These are phyloP conservation scores for Brachionus asplanchnoidis DNA, from an alignment of 1,140 invertebrate species.

Conservation along the genomic window DNA sequence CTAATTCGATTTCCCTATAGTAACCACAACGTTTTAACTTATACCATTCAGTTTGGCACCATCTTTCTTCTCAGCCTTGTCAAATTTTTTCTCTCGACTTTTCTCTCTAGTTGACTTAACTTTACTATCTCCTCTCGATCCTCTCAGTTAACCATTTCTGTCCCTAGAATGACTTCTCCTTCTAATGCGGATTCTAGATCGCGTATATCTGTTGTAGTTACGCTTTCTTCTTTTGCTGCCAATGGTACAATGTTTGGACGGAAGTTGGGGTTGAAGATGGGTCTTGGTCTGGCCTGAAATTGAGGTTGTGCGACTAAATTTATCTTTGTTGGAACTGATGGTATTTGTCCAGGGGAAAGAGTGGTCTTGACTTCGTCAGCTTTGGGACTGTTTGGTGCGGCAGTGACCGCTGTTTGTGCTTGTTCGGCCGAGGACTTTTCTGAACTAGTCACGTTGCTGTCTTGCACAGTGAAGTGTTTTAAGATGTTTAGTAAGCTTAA, in stretches of 20 bases:
- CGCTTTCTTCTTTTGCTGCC: background rate
- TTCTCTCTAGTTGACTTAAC: background rate
- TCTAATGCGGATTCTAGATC: background rate
- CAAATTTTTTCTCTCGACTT: too few species aligned
- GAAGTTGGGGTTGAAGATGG: too few species aligned
- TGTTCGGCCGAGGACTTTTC: background rate
- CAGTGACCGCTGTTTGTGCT: background rate
- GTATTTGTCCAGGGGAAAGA: background rate
- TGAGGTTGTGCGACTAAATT: too few species aligned
- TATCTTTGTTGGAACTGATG: too few species aligned
- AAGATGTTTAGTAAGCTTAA: too few species aligned
- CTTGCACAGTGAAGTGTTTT: too few species aligned
- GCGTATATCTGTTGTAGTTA: background rate
- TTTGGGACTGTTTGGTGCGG: background rate
- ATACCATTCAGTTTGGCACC: background rate
- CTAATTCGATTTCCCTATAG: background rate
- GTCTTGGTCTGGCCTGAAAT: too few species aligned
- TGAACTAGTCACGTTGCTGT: slow-evolving; percentile 29
- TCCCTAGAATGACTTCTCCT: background rate
- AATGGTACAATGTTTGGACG: background rate
- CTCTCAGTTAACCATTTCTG: background rate
- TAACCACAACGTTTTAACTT: background rate
- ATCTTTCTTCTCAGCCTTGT: background rate
- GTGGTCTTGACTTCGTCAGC: background rate
- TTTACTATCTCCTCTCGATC: background rate